Evolutionary conservation across 2,888 invertebrate genomes (phyloP), one percentile per base, ranked within the genome.

Genomic region (Drosophila mayaguana): DNA sequence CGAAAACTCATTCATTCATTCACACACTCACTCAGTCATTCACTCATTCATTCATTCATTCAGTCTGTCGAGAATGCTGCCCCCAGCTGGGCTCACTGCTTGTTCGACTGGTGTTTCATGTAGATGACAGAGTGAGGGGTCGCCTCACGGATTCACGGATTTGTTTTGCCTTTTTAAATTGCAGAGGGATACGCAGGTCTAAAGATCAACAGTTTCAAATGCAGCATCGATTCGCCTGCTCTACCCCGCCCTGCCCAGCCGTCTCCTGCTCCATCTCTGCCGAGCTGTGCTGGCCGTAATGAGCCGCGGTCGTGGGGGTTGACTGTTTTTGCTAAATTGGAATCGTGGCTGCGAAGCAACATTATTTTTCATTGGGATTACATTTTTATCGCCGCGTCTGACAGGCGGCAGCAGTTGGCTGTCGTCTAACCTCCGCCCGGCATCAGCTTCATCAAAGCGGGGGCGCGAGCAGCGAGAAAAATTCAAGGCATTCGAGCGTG

Each of bases 111-210:
- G 89, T 85, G 84, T 88, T 88, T 88, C 72, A 81, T 84, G 87
- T 83, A 81, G 83, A 79, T 77, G 40, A 48, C 79, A 73, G 46
- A 54, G 69, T 25, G 48, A 7, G 32, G 36, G 1, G n/a, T 25
- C 1, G 36, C 14, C 20, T 12, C 22, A 8, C 16, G 9, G 25
- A 11, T 32, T 56, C 40, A 63, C 73, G 83, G 86, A 87, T 87
- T 89, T 86, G 82, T 83, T 88, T 78, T 80, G 84, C 80, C 83
- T 80, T 85, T 81, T 80, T 93, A 93, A 93, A 93, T 93, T 92
- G 91, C 56, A 50, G 50, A 50, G 50, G 32, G 50, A 50, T 20
- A 43, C 56, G 6, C 56, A 43, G 25, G 43, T 43, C 42, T 11
- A 56, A 43, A 56, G 43, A 43, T 56, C 43, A 42, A 43, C 56